Evolutionary conservation across 2,888 invertebrate genomes (phyloP), one percentile per base, ranked within the genome.

Genomic region (Tillus elongatus): DNA sequence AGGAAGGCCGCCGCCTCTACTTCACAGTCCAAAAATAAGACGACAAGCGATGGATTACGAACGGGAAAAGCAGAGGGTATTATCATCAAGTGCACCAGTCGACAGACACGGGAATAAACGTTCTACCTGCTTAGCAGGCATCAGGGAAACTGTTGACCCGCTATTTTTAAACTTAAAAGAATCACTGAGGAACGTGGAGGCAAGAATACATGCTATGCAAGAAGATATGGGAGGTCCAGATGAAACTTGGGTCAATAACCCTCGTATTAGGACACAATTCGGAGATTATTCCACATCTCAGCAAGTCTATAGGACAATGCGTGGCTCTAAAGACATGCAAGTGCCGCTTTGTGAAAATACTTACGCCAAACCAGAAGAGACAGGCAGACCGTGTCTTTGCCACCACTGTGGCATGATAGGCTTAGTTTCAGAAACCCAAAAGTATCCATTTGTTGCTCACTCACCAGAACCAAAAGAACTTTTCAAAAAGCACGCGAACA

Each of bases 361-460:
- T 29, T 36, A 49, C 3, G 45, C 43, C 16, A 33, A 37, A 1
- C 37, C 45, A n/a, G 38, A 44, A 10, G 39, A 30, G 3, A 34
- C 44, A 2, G 36, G 39, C 3, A 36, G 41, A 3, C 63, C 62
- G 2, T 65, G 65, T 41, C 36, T 54, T 10, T 65, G 65, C 39
- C 57, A 60, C 42, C 62, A 64, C 40, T 65, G 65, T 39, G 63
- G 61, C 1, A 56, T 63, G 40, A 51, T 64, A 2, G 61, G 62
- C 2, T 49, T 64, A 2, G 40, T 65, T 14, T 50, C 54, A 1
- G 64, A 65, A 41, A 60, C 63, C 1, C 63, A 63, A 33, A 64
- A 64, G 37, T 49, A 53, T 12, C 64, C 64, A 0, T 53, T 61
- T 19, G 50, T 58, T 4, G 44, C 49, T 2, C 53, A 52, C 38